Evolutionary conservation across 2,888 invertebrate species (phyloP).

Genomic region (Agonopterix alstromeriana): DNA sequence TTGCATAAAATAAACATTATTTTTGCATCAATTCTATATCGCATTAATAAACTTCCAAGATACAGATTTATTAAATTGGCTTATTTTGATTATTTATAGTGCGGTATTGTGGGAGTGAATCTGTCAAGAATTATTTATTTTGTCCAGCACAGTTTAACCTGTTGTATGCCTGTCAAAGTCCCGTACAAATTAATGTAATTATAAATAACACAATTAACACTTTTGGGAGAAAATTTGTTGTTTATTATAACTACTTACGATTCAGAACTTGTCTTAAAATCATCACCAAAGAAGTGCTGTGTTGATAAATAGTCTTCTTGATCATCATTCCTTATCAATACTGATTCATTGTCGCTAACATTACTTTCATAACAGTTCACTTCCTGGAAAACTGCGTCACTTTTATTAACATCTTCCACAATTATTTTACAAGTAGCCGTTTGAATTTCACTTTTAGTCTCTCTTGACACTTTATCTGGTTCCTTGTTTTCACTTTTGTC

Average conservation of each 20-base stretch:
- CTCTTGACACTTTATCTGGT: conserved; percentile 16
- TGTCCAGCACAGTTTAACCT: too few relatives aligned
- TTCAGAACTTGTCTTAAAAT: conserved; percentile 43
- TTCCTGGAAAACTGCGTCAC: conserved; percentile 27
- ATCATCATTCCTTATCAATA: conserved; percentile 17
- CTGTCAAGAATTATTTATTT: too few relatives aligned
- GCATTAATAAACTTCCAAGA: too few relatives aligned
- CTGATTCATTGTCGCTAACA: conserved; percentile 24
- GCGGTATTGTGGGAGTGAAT: too few relatives aligned
- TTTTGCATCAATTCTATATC: neutral
- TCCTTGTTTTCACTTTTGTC: conserved; percentile 30
- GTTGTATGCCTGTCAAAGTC: too few relatives aligned
- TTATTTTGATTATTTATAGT: too few relatives aligned
- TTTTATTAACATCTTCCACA: conserved; percentile 30
- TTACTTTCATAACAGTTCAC: conserved; percentile 29
- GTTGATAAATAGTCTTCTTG: conserved; percentile 18
- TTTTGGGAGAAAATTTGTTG: too few relatives aligned
- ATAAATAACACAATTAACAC: too few relatives aligned
- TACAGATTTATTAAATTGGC: too few relatives aligned
- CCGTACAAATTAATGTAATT: too few relatives aligned
- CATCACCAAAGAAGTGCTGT: conserved; percentile 30
- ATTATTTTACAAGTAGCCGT: conserved; percentile 19
- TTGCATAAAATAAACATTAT: neutral
- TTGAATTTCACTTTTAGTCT: conserved; percentile 14
- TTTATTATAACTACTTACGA: conserved; percentile 43